Base-by-base conservation (phyloP, 2,113 vertebrate species). In the Colossoma macropomum region DNA sequence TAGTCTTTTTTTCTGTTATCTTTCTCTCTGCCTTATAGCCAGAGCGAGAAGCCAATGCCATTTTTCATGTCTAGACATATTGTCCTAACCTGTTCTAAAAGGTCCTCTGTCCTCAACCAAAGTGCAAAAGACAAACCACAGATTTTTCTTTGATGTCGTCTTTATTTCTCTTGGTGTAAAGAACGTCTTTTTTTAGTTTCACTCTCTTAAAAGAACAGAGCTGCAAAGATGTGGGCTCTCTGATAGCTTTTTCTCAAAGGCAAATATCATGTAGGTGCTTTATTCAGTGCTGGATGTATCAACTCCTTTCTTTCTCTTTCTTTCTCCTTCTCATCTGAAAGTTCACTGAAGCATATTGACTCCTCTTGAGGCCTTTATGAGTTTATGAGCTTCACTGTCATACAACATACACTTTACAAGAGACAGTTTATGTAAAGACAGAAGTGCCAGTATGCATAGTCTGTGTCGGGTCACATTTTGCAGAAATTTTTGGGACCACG, bases 11-110 rank as follows among this genome's bases (percentile, higher is more conserved):
- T 78, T 68, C 41, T 27, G 59, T n/a, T 82, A 28, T 23, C 75
- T 50, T 79, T 71, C 4, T 68, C n/a, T 65, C 23, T 45, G 45
- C 28, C 23, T 60, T 17, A 69, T 34, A 82, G 52, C 25, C 48
- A 38, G 27, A 69, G 45, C 38, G 21, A 56, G n/a, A 66, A 79
- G 13, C 16, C 45, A 30, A 23, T 66, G 50, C 21, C 74, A 84
- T 73, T 86, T 78, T 80, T 88, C 79, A 71, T 74, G 73, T 77
- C 50, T 69, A 74, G 16, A 84, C 62, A 56, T 86, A 59, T 63
- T 87, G n/a, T 63, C 48, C 56, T 62, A 32, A n/a, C 50, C 50
- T 27, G 38, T 52, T 83, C 13, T 54, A 71, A 27, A 38, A 23
- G 50, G 28, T 69, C 21, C 38, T 45, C 45, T 2, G 23, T 81